These are phyloP conservation scores for Apodemus sylvaticus DNA, from an alignment of 2,113 vertebrate genomes.

Conservation along the genomic window DNA sequence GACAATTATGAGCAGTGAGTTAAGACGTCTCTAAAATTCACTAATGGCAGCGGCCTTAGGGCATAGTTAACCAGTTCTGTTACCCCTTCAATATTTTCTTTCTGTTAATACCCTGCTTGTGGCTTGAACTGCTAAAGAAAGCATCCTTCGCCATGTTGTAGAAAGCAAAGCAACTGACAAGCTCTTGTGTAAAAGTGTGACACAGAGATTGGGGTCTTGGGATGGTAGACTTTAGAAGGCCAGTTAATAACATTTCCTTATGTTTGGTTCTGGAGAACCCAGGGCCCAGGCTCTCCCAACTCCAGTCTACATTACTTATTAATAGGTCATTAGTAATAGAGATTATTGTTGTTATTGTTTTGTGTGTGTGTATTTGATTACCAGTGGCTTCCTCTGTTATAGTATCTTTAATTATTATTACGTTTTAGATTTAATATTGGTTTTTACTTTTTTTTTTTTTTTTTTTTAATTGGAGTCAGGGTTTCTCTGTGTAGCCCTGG, in stretches of 20 bases:
- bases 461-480: no score
- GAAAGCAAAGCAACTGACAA: slow-evolving; percentile 46
- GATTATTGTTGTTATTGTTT: neutral
- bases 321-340: neutral
- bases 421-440: neutral
- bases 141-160: neutral
- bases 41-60: neutral
- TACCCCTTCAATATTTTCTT: neutral
- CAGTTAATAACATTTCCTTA: neutral
- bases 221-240: neutral
- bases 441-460: neutral
- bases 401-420: neutral
- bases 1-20: slow-evolving; percentile 36
- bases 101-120: neutral
- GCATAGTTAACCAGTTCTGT: neutral
- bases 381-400: neutral
- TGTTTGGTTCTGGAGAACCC: neutral
- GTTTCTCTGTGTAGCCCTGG: no score
- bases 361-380: neutral
- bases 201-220: no score
- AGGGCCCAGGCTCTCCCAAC: neutral
- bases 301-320: neutral
- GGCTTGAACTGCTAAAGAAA: slow-evolving; percentile 57
- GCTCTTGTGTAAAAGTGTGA: neutral
- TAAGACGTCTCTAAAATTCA: neutral